phyloP scores from a whole-genome alignment of 2,797 vertebrate genomes.

The Eremophila alpestris region DNA sequence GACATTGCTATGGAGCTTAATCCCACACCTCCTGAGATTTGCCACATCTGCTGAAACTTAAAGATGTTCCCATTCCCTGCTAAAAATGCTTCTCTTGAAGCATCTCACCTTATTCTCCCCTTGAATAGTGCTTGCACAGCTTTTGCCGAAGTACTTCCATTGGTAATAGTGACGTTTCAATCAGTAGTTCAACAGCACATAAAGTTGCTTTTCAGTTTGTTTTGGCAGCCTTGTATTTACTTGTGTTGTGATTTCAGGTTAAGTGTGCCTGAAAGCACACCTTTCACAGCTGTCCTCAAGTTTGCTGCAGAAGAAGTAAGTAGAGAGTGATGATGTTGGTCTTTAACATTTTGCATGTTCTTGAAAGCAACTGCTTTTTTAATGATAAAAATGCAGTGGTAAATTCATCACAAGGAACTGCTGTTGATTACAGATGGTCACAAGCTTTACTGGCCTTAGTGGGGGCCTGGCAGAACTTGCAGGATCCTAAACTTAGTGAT shows the following conservation, averaged over 20 bases:
- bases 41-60: not conserved
- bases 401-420: not conserved
- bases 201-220: not conserved
- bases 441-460: not conserved
- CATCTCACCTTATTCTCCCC: not conserved
- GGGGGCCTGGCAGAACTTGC: not conserved
- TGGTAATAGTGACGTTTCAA: not conserved
- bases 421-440: rapidly evolving
- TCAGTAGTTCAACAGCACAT: not conserved
- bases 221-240: rapidly evolving
- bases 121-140: rapidly evolving
- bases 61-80: not conserved
- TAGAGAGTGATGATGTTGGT: not conserved
- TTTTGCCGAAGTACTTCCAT: rapidly evolving
- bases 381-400: not conserved
- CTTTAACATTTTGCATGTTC: not conserved
- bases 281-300: conserved; percentile 96
- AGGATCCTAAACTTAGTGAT: not conserved
- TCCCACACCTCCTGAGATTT: not conserved
- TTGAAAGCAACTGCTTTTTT: not conserved
- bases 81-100: not conserved
- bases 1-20: not conserved
- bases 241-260: conserved; percentile 79
- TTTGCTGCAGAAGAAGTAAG: conserved; percentile 98
- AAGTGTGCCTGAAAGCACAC: conserved; percentile 93